These are phyloP conservation scores for Vireo griseus DNA, from an alignment of 2,797 vertebrate species.

Conservation along the genomic window DNA sequence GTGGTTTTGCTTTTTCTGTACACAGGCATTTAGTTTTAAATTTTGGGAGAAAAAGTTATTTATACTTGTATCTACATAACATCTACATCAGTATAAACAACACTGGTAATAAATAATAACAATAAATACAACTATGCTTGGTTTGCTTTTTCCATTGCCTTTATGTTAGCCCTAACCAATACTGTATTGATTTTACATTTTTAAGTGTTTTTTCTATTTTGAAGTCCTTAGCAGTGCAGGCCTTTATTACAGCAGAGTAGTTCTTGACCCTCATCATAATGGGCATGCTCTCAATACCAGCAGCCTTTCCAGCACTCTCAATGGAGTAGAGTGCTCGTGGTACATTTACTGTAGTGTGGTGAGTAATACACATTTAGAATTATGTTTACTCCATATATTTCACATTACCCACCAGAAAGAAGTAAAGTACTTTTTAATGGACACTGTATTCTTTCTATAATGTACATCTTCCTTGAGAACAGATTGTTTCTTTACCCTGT, in stretches of 20 bases:
- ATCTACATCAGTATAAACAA: not conserved
- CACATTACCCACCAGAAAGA: not conserved
- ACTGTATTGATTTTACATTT: not conserved
- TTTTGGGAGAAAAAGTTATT: not conserved
- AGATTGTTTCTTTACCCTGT: not conserved
- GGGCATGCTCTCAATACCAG: not conserved
- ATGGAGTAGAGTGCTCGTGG: not conserved
- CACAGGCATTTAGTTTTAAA: not conserved
- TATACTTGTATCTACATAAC: not conserved
- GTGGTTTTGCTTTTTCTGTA: slow-evolving; percentile 40
- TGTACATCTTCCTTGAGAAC: not conserved
- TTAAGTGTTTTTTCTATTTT: not conserved
- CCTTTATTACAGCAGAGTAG: not conserved
- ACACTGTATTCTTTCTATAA: not conserved
- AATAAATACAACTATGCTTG: not conserved
- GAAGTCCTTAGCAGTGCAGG: not conserved
- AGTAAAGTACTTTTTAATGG: not conserved
- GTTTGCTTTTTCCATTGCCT: not conserved
- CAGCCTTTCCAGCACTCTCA: not conserved
- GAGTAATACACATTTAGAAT: not conserved
- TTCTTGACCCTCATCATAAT: not conserved
- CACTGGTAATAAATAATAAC: not conserved
- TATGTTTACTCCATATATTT: not conserved
- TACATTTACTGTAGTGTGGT: not conserved
- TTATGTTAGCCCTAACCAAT: not conserved